Evolutionary conservation across 2,797 vertebrate species (phyloP).

Genomic region (Gymnothorax reevesii): DNA sequence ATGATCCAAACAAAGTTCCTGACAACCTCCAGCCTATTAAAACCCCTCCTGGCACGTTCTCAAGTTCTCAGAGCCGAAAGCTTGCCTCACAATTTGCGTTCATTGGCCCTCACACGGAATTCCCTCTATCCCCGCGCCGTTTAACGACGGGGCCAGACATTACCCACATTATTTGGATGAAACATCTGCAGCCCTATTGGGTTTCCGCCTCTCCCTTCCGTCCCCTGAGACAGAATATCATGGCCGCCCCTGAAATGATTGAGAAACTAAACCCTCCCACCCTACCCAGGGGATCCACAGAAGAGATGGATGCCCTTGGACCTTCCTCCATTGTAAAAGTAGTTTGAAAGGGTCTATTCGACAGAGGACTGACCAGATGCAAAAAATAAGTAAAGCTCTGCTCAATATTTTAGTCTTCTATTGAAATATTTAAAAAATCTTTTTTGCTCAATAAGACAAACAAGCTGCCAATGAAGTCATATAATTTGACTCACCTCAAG

Average conservation of each 20-base stretch:
- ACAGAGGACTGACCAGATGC: conserved; percentile 43
- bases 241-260: conserved; percentile 65
- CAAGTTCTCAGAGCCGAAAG: conserved; percentile 26
- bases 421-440: no score
- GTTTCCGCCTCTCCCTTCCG: conserved; percentile 60
- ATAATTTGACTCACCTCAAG: no score
- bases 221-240: conserved; percentile 57
- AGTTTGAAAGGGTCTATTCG: conserved; percentile 54
- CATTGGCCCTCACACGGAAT: conserved; percentile 44
- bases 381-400: no score
- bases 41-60: conserved; percentile 29
- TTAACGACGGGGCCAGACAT: conserved; percentile 60
- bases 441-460: no score
- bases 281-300: conserved; percentile 43
- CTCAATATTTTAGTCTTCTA: no score
- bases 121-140: conserved; percentile 49
- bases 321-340: conserved; percentile 51
- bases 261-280: conserved; percentile 60
- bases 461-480: no score
- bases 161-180: conserved; percentile 69
- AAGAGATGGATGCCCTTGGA: conserved; percentile 58
- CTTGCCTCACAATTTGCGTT: conserved; percentile 37
- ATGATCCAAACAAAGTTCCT: conserved; percentile 7
- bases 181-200: conserved; percentile 79
- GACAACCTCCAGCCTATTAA: neutral